Evolutionary conservation across 2,113 vertebrate genomes (phyloP), one percentile per base, ranked within the genome.

Genomic region (Drymodes brunneopygia): DNA sequence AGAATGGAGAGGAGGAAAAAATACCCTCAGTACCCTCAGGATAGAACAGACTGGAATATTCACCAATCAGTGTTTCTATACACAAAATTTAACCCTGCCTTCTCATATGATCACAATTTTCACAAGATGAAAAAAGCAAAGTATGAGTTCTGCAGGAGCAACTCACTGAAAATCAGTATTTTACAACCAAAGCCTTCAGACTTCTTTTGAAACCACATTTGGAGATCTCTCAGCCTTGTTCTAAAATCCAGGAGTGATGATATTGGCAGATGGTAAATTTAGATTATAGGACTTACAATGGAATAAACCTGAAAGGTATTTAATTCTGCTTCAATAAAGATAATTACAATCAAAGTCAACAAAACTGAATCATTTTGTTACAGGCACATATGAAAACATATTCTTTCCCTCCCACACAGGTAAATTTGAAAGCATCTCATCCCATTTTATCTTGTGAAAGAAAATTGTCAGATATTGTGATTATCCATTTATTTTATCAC

Each of bases 251-350:
- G 21, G 15, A 29, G 29, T 48, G 23, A 67, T 16, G 12, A 88
- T 58, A 27, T 9, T 72, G 33, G 38, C 77, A 94, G 77, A 92
- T 62, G 45, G 60, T 38, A 44, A 40, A 27, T 91, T 87, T 53
- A 88, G 57, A 70, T 91, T 51, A 54, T 2, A 74, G 24, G 29
- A 81, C 21, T 92, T 88, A 47, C 22, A 88, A 47, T 4, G 3
- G 73, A 45, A 88, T 50, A 83, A 86, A 64, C 0, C 24, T 54
- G 31, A 86, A 58, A 92, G 21, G 19, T 42, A 42, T 35, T 82
- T 87, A 84, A 94, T 80, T 69, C n/a, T 80, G 33, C 35, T 85
- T 38, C 54, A 84, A 24, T 53, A 65, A 82, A 87, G 36, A 72
- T 38, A 75, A 83, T 74, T 92, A 65, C 31, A 65, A 72, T 61